Evolutionary conservation across 2,113 vertebrate genomes (phyloP).

Genomic region (Spea multiplicata): DNA sequence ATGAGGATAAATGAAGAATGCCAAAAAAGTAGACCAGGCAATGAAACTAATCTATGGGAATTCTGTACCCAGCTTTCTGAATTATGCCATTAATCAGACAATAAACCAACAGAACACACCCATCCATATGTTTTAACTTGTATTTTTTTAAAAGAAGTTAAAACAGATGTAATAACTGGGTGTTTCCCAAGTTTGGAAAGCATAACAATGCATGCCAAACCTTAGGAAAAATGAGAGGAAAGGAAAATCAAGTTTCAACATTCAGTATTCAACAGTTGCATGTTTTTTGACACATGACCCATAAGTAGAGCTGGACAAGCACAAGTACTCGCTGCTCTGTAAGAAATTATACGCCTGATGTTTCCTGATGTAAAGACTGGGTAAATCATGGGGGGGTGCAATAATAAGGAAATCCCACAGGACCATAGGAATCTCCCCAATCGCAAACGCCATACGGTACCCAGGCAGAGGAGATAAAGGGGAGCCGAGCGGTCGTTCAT

Average conservation of each 20-base stretch:
- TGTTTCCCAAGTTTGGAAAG: not conserved
- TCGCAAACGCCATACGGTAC: too few species aligned
- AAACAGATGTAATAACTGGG: constrained; percentile 3
- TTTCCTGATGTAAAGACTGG: too few species aligned
- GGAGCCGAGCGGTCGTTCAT: too few species aligned
- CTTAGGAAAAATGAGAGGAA: not conserved
- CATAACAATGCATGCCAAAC: not conserved
- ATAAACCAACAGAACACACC: not conserved
- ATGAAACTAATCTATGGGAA: not conserved
- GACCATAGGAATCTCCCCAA: too few species aligned
- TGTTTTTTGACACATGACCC: too few species aligned
- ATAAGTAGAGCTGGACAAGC: too few species aligned
- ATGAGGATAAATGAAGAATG: not conserved
- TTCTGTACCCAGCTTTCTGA: not conserved
- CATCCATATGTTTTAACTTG: not conserved
- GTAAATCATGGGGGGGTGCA: too few species aligned
- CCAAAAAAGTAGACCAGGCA: not conserved
- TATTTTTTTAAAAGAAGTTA: not conserved
- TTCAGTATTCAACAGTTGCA: too few species aligned
- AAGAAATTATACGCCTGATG: too few species aligned
- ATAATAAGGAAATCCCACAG: too few species aligned
- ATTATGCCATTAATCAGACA: not conserved
- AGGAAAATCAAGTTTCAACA: not conserved
- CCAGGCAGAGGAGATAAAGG: too few species aligned
- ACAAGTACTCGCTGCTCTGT: too few species aligned